These are phyloP conservation scores for Apaloderma vittatum DNA, from an alignment of 2,113 vertebrate genomes.

Conservation along the genomic window DNA sequence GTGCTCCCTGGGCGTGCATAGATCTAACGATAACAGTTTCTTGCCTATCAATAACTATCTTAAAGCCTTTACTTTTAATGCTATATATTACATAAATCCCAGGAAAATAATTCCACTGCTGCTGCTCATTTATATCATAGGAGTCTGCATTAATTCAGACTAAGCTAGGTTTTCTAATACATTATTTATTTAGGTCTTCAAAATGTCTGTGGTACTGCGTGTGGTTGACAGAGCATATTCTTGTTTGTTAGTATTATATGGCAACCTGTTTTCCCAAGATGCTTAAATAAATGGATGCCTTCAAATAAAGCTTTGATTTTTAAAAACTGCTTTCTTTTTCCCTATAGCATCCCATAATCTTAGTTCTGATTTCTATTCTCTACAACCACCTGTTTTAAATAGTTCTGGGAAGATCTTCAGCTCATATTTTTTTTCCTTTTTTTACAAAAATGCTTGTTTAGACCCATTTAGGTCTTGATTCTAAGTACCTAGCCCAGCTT, in stretches of 20 bases:
- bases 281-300: constrained; percentile 29
- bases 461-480: background rate
- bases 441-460: background rate
- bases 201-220: constrained; percentile 28
- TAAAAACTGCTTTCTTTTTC: background rate
- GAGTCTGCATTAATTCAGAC: constrained; percentile 56
- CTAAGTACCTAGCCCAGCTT: background rate
- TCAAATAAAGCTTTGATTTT: constrained; percentile 26
- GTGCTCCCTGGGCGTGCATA: constrained; percentile 26
- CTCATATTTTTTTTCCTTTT: too few relatives aligned
- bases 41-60: constrained; percentile 58
- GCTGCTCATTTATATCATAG: constrained; percentile 51
- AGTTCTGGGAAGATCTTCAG: background rate
- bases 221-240: constrained; percentile 53
- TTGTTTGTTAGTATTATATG: constrained; percentile 62
- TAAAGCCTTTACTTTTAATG: constrained; percentile 67
- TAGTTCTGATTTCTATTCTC: background rate
- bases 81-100: constrained; percentile 48
- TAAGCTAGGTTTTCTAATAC: constrained; percentile 46
- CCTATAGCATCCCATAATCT: background rate
- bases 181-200: constrained; percentile 73
- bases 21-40: constrained; percentile 36
- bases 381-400: background rate
- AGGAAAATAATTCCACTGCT: constrained; percentile 42
- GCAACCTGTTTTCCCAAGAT: constrained; percentile 37